Base-by-base conservation (phyloP, 2,797 vertebrate species). In the Amazona finschi region DNA sequence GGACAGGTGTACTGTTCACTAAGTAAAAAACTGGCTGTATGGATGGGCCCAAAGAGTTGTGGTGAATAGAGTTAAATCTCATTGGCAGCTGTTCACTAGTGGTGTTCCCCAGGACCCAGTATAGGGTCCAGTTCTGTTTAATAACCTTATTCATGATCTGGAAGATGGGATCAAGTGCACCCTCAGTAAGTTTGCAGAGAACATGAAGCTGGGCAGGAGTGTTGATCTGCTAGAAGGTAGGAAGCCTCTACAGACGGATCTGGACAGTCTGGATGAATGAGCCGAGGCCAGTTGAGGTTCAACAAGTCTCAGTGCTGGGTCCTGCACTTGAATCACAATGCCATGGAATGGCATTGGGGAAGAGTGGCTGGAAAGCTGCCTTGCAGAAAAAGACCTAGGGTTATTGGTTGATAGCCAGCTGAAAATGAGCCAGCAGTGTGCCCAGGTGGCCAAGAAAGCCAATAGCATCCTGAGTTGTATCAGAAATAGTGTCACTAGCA, bases 161-260 rank as follows among this genome's bases (percentile, higher is more conserved):
- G 25, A 21, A 10, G 16, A 71, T 13, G 19, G n/a, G 8, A n/a
- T 81, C 0, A 0, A 81, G 21, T 15, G 13, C 8, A n/a, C 6
- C 6, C 39, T 87, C 44, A 28, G 12, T 52, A 17, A 71, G 6
- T 52, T 52, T 41, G 10, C 11, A 41, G 8, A 41, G 11, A 9
- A 71, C 50, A 52, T 3, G 25, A 60, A 25, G 16, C 2, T 60
- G 27, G 3, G 3, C 8, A 52, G 8, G 15, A 47, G 2, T 25
- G 4, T 41, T 15, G 13, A 27, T 72, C 30, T 71, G 17, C 12
- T 39, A 30, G 28, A 58, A 17, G 38, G 17, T 27, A 60, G 12
- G 33, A 71, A 60, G 10, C 17, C 2, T n/a, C n/a, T 44, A 7
- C 50, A 71, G 16, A 58, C 20, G 5, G 3, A 33, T 46, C 16